Evolutionary conservation across 2,797 vertebrate genomes (phyloP).

Genomic region (Psittacula derbiana): DNA sequence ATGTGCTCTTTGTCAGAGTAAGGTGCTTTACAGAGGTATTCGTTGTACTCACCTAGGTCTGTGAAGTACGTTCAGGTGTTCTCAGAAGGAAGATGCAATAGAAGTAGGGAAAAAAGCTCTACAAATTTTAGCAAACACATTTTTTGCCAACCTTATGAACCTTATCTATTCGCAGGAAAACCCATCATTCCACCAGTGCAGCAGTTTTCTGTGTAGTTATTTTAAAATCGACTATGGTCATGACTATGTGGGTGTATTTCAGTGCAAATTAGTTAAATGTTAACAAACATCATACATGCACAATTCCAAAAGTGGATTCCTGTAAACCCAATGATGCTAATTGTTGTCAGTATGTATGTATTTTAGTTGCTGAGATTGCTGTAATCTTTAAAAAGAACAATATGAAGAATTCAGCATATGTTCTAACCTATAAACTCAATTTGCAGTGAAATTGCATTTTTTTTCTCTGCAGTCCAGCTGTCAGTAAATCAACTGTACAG

Average conservation of each 20-base stretch:
- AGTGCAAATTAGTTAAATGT: neutral
- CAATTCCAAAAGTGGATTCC: neutral
- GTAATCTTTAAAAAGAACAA: neutral
- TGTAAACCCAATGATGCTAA: neutral
- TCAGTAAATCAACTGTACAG: constrained; percentile 26
- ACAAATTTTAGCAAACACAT: neutral
- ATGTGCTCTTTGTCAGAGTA: neutral
- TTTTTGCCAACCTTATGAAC: neutral
- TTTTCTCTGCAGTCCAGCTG: constrained; percentile 14
- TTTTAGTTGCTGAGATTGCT: neutral
- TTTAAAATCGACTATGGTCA: neutral
- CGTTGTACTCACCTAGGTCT: neutral
- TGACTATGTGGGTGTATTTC: neutral
- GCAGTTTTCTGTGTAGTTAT: neutral
- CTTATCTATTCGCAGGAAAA: neutral
- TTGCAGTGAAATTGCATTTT: constrained; percentile 41
- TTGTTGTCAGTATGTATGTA: neutral
- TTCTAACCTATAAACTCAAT: neutral
- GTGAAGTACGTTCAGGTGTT: neutral
- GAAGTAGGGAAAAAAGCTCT: neutral
- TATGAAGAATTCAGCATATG: neutral
- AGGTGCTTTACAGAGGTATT: neutral
- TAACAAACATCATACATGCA: neutral
- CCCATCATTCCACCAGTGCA: neutral
- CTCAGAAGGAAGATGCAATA: neutral